Evolutionary conservation across 2,888 invertebrate genomes (phyloP).

Genomic region (Dolichopus griseipennis): DNA sequence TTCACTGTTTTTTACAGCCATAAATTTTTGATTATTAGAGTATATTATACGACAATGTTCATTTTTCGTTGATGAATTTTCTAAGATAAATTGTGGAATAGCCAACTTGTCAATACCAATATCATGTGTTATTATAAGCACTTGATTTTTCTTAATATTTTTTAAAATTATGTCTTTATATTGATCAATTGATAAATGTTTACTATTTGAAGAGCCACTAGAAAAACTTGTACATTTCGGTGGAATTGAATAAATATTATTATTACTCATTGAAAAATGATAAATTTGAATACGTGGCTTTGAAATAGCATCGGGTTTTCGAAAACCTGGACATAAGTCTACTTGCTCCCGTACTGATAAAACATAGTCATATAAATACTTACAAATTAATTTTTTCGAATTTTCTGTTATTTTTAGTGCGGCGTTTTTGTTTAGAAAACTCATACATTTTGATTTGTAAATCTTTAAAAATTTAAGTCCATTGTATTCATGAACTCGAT

Average conservation of each 20-base stretch:
- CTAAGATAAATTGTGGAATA: constrained; percentile 81
- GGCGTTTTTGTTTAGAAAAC: background rate
- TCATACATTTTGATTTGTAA: background rate
- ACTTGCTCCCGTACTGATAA: background rate
- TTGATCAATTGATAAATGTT: constrained; percentile 72
- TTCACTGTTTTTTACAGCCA: constrained; percentile 82
- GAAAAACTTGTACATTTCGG: background rate
- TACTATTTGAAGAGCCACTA: background rate
- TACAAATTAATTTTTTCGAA: background rate
- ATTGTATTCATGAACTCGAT: background rate
- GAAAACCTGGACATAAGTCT: background rate
- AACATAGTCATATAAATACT: background rate
- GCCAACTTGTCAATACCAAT: constrained; percentile 88
- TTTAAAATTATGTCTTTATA: constrained; percentile 66
- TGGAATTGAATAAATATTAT: background rate
- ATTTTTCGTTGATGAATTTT: constrained; percentile 55
- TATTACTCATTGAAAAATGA: constrained; percentile 2
- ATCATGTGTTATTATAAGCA: constrained; percentile 80
- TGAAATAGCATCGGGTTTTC: background rate
- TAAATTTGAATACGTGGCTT: constrained; percentile 7
- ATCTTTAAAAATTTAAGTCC: background rate
- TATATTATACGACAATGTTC: constrained; percentile 75
- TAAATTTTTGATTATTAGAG: constrained; percentile 80
- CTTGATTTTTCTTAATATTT: constrained; percentile 61
- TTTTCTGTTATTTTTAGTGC: background rate